phyloP scores from a whole-genome alignment of 2,797 vertebrate genomes.

The Lindbergichthys nudifrons region DNA sequence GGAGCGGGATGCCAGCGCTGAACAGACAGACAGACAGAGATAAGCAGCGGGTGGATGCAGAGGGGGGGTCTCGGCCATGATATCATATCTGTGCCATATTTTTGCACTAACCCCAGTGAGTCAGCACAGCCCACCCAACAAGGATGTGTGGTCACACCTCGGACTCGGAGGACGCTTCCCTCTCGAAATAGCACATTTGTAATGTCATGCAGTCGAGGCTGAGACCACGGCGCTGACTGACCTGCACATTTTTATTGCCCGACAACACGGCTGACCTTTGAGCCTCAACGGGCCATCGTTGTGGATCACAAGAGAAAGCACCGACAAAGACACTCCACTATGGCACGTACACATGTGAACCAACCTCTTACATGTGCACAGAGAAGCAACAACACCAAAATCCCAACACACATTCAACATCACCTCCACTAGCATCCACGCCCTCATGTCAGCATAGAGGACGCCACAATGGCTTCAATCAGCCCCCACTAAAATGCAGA shows the following conservation, averaged over 20 bases:
- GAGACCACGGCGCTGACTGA: constrained; percentile 63
- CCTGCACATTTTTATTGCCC: constrained; percentile 75
- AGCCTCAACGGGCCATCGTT: constrained; percentile 64
- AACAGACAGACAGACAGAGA: constrained; percentile 51
- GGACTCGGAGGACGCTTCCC: constrained; percentile 74
- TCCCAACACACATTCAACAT: constrained; percentile 8
- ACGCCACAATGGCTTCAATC: constrained; percentile 66
- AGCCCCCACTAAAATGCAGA: constrained; percentile 67
- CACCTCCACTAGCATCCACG: constrained; percentile 30
- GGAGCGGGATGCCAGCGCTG: constrained; percentile 39
- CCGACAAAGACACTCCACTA: constrained; percentile 6
- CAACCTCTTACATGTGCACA: constrained; percentile 10
- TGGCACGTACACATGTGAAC: constrained; percentile 30
- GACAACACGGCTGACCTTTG: constrained; percentile 83
- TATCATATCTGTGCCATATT: constrained; percentile 73
- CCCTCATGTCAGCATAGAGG: constrained; percentile 54
- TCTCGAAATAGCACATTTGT: constrained; percentile 81
- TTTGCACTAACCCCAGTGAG: constrained; percentile 72
- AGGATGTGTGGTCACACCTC: constrained; percentile 77
- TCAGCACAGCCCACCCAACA: constrained; percentile 69
- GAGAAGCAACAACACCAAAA: constrained; percentile 17
- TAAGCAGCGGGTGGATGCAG: not conserved
- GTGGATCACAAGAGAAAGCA: constrained; percentile 50
- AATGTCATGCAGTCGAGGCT: constrained; percentile 74
- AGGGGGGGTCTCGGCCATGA: constrained; percentile 48